A percentile compares a stretch with the other conserved stretches of the same genome.
Conservation (phyloP, 2,113 vertebrate genomes). For the Erythrolamprus reginae region DNA sequence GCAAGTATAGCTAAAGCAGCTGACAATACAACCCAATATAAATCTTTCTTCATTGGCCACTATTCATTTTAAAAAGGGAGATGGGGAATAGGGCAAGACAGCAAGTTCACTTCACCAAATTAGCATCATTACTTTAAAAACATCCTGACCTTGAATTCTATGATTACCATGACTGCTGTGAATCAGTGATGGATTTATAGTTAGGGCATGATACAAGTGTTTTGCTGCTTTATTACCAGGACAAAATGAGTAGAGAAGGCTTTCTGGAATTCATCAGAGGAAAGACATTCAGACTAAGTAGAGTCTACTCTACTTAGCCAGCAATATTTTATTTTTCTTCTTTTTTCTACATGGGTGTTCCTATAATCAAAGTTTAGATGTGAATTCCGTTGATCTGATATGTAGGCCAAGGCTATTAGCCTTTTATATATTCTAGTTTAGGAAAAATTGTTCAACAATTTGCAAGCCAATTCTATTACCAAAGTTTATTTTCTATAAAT, state of each 20-base stretch:
- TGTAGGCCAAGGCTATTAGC: neutral
- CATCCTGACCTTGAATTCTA: neutral
- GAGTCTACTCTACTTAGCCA: neutral
- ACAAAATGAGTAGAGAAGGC: neutral
- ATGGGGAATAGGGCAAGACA: neutral
- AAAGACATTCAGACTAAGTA: neutral
- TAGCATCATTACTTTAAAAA: neutral
- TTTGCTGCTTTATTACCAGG: neutral
- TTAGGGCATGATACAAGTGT: neutral
- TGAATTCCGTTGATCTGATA: constrained; percentile 3
- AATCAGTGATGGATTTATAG: neutral
- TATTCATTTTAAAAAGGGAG: neutral
- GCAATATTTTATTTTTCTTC: neutral
- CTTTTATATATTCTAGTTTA: neutral
- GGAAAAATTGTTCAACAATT: constrained; percentile 1
- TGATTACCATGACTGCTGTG: neutral
- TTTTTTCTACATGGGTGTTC: constrained; percentile 3
- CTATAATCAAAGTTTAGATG: neutral
- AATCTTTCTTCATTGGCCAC: neutral
- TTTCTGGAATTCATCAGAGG: neutral
- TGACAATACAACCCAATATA: neutral
- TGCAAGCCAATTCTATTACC: constrained; percentile 6
- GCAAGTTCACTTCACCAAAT: neutral
- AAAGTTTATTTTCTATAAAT: neutral
- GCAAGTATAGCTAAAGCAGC: neutral